Conservation (phyloP, 2,797 vertebrate genomes). For the Natrix natrix region DNA sequence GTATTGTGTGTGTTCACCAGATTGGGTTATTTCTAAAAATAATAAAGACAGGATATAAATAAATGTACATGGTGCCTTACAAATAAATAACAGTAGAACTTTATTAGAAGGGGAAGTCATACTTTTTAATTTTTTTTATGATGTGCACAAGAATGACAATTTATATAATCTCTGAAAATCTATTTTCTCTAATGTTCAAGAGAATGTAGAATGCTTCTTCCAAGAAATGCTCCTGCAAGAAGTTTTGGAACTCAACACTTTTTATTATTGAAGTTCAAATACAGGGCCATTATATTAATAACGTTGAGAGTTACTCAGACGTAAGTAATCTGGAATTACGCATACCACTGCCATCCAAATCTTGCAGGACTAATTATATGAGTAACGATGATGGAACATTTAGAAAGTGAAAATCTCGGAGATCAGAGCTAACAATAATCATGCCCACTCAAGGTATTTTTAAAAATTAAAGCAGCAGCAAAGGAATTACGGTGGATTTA, state of each 20-base stretch:
- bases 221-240: not conserved
- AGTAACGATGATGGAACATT: not conserved
- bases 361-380: not conserved
- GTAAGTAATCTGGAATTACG: not conserved
- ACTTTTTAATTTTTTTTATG: not conserved
- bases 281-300: not conserved
- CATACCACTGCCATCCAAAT: not conserved
- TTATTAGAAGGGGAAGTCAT: not conserved
- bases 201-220: not conserved
- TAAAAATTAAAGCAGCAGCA: not conserved
- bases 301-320: not conserved
- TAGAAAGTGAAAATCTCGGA: not conserved
- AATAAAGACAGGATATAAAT: not conserved
- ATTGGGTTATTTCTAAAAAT: not conserved
- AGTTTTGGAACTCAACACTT: not conserved
- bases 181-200: not conserved
- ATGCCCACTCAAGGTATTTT: not conserved
- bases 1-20: not conserved
- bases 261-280: not conserved
- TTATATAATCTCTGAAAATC: not conserved
- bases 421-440: not conserved
- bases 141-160: not conserved
- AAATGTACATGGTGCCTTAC: not conserved
- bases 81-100: not conserved
- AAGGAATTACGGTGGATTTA: not conserved